Conservation (phyloP, 2,797 vertebrate genomes). For the Poeciliopsis paucimaculata region DNA sequence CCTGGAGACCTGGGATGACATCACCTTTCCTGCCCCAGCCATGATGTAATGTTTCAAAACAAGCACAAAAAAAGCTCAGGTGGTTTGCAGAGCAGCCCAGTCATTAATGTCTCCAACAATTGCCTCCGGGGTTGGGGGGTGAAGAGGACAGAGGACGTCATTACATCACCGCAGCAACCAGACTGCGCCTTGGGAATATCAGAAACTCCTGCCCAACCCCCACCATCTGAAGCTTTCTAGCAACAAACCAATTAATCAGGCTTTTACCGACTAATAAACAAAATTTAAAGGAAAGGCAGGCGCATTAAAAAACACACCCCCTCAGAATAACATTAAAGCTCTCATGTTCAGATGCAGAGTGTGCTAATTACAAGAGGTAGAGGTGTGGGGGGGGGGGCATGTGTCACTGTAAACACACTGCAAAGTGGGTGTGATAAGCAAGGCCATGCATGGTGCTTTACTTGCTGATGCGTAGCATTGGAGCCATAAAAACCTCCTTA, state of each 20-base stretch:
- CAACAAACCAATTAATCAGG: slow-evolving; percentile 60
- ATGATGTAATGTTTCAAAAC: slow-evolving; percentile 84
- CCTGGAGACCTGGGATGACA: slow-evolving; percentile 75
- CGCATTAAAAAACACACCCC: slow-evolving; percentile 40
- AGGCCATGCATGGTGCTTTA: slow-evolving; percentile 44
- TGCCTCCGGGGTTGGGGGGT: slow-evolving; percentile 31
- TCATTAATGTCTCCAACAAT: slow-evolving; percentile 69
- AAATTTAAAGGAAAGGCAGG: slow-evolving; percentile 23
- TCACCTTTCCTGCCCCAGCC: slow-evolving; percentile 70
- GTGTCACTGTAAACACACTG: slow-evolving; percentile 63
- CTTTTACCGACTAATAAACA: slow-evolving; percentile 57
- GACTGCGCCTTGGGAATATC: slow-evolving; percentile 65
- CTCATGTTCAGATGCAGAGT: slow-evolving; percentile 31
- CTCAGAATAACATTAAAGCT: slow-evolving; percentile 55
- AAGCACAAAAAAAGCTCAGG: slow-evolving; percentile 77
- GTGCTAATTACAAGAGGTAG: slow-evolving; percentile 46
- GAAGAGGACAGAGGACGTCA: slow-evolving; percentile 49
- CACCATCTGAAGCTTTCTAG: slow-evolving; percentile 59
- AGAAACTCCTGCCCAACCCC: slow-evolving; percentile 30
- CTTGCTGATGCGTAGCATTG: slow-evolving; percentile 51
- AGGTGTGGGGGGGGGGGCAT: slow-evolving; percentile 1
- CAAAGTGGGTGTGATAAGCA: slow-evolving; percentile 25
- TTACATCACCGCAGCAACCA: slow-evolving; percentile 77
- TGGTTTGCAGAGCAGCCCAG: slow-evolving; percentile 60
- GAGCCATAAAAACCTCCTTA: slow-evolving; percentile 63